These are phyloP conservation scores for Anhinga rufa DNA, from an alignment of 2,113 vertebrate genomes.

Conservation along the genomic window DNA sequence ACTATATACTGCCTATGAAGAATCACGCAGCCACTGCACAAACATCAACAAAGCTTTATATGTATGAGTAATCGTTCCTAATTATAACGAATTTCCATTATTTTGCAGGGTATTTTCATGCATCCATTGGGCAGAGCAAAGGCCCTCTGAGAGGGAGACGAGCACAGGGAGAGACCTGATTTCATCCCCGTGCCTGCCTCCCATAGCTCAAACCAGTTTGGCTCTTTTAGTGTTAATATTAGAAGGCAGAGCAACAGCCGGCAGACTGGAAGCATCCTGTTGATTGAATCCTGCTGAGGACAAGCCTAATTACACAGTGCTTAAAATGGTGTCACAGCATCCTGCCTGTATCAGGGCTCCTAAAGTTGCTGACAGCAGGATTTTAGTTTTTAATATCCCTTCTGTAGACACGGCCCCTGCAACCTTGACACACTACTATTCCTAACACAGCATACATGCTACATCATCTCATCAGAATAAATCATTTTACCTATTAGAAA, in stretches of 20 bases:
- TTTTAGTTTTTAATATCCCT: not conserved
- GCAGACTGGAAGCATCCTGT: not conserved
- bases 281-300: not conserved
- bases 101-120: not conserved
- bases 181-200: not conserved
- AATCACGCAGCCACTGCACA: not conserved
- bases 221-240: not conserved
- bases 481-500: not conserved
- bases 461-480: too few species aligned
- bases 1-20: not conserved
- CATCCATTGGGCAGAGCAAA: not conserved
- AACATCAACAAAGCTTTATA: not conserved
- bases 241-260: not conserved
- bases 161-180: not conserved
- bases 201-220: rapidly evolving
- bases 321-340: not conserved
- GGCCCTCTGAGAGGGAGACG: not conserved
- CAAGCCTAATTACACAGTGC: not conserved
- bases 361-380: not conserved
- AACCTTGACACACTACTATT: not conserved
- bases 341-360: not conserved
- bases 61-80: too few species aligned
- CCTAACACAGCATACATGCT: rapidly evolving
- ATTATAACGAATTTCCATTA: not conserved
- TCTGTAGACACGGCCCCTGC: not conserved